Conservation (phyloP, 2,888 invertebrate species). For the Caenorhabditis plicata region DNA sequence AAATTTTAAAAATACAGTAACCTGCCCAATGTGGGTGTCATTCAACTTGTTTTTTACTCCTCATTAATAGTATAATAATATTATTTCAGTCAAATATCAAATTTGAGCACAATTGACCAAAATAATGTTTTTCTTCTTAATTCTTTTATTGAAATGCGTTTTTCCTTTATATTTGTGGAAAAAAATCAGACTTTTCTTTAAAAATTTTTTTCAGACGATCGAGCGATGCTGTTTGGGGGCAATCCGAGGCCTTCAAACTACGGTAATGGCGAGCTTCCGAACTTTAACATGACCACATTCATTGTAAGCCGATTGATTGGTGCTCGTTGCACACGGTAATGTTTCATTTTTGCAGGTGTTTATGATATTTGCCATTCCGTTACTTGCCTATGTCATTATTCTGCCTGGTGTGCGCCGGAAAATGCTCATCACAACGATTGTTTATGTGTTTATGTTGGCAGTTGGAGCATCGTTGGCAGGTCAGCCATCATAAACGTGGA, state of each 20-base stretch:
- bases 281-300: conserved; percentile 36
- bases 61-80: no score
- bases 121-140: conserved; percentile 2
- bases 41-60: no score
- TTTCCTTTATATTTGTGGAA: conserved; percentile 6
- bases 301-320: conserved; percentile 29
- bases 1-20: no score
- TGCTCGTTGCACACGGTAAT: no score
- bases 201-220: conserved; percentile 12
- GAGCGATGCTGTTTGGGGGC: conserved; percentile 44
- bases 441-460: conserved; percentile 50
- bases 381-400: conserved; percentile 59
- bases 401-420: conserved; percentile 61
- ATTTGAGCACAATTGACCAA: neutral
- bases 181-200: no score
- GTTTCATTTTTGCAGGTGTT: conserved; percentile 32
- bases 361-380: conserved; percentile 53
- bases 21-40: no score
- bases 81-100: conserved; percentile 1
- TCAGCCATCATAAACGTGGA: conserved; percentile 10
- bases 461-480: conserved; percentile 56
- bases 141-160: neutral
- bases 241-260: conserved; percentile 48
- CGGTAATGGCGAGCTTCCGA: conserved; percentile 33
- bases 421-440: conserved; percentile 48